These are phyloP conservation scores for Microctonus brassicae DNA, from an alignment of 2,888 invertebrate genomes.

Conservation along the genomic window DNA sequence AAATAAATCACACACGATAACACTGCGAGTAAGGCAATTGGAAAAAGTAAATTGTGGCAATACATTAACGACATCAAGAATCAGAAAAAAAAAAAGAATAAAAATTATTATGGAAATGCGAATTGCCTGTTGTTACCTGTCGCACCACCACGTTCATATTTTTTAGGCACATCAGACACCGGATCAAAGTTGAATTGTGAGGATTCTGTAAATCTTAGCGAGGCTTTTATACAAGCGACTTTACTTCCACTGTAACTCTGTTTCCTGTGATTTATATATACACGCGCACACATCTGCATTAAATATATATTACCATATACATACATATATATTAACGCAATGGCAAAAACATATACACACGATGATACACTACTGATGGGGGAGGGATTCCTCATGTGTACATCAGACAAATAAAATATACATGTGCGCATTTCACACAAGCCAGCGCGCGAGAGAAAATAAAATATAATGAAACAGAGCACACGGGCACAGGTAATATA, in stretches of 20 bases:
- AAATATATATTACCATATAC: neutral
- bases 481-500: neutral
- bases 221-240: constrained; percentile 57
- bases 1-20: neutral
- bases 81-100: neutral
- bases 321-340: neutral
- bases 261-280: constrained; percentile 48
- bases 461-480: neutral
- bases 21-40: neutral
- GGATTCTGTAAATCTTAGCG: constrained; percentile 51
- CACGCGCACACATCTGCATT: constrained; percentile 34
- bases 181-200: constrained; percentile 56
- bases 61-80: constrained; percentile 6
- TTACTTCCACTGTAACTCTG: constrained; percentile 48
- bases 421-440: constrained; percentile 15
- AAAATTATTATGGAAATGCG: constrained; percentile 12
- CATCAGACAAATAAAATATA: constrained; percentile 19
- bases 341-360: neutral
- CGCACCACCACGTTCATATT: constrained; percentile 47
- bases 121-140: constrained; percentile 44
- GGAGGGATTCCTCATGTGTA: constrained; percentile 18
- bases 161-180: constrained; percentile 46
- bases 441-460: constrained; percentile 1
- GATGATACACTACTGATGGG: neutral
- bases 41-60: constrained; percentile 24